phyloP scores from a whole-genome alignment of 53 echinoderm and acorn worm genomes.

The Crossaster papposus region DNA sequence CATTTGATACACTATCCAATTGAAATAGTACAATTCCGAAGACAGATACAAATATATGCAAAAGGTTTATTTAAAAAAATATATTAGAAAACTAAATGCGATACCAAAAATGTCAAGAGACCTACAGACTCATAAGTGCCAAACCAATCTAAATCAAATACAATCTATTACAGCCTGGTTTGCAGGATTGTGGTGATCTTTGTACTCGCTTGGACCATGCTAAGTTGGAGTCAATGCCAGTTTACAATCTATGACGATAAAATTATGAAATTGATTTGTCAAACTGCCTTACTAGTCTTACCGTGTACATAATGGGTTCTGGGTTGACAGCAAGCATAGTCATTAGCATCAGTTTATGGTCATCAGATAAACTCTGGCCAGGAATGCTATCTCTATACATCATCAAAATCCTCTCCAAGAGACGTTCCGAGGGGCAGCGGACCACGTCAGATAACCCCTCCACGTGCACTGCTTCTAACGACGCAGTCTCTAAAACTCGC shows the following conservation, averaged over 20 bases:
- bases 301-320: constrained; percentile 81
- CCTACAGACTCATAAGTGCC: too few species aligned
- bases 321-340: constrained; percentile 86
- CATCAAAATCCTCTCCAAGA: constrained; percentile 78
- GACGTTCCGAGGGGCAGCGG: constrained; percentile 84
- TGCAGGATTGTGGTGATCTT: too few species aligned
- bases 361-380: constrained; percentile 50
- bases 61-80: too few species aligned
- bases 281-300: constrained; percentile 25
- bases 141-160: too few species aligned
- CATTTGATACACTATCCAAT: too few species aligned
- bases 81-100: too few species aligned
- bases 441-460: constrained; percentile 83
- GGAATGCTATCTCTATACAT: constrained; percentile 66
- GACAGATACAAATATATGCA: too few species aligned
- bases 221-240: too few species aligned
- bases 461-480: constrained; percentile 63
- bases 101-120: too few species aligned
- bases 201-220: rapidly evolving
- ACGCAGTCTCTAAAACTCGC: constrained; percentile 63
- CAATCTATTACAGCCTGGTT: too few species aligned
- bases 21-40: too few species aligned
- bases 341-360: constrained; percentile 83
- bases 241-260: too few species aligned
- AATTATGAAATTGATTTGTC: background rate